Evolutionary conservation across 2,888 invertebrate species (phyloP).

Genomic region (Zonitis immaculata): DNA sequence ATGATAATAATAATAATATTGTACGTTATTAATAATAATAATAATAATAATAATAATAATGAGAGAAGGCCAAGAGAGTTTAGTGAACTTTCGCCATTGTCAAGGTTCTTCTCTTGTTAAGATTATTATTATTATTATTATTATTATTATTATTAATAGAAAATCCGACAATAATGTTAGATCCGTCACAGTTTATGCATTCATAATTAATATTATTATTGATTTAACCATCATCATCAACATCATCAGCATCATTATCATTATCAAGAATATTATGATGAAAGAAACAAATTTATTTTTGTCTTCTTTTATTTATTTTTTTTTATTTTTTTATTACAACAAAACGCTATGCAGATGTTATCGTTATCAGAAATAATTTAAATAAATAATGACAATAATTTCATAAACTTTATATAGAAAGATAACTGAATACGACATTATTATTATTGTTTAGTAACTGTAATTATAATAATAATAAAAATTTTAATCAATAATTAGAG

Average conservation of each 20-base stretch:
- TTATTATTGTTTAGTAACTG: too few relatives aligned
- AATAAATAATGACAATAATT: too few relatives aligned
- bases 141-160: background rate
- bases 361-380: too few relatives aligned
- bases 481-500: too few relatives aligned
- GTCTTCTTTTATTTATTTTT: too few relatives aligned
- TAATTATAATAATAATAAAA: too few relatives aligned
- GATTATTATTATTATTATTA: conserved; percentile 10
- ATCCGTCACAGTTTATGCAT: conserved; percentile 12
- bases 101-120: conserved; percentile 14
- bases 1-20: background rate
- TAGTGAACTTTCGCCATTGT: conserved; percentile 23
- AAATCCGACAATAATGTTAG: background rate
- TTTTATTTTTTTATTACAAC: too few relatives aligned
- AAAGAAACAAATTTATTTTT: background rate
- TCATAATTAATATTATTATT: conserved; percentile 12
- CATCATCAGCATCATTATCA: background rate
- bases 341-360: too few relatives aligned
- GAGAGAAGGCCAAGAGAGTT: conserved; percentile 26
- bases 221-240: conserved; percentile 4
- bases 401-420: too few relatives aligned
- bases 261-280: too few relatives aligned
- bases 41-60: background rate
- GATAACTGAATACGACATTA: too few relatives aligned
- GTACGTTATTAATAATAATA: background rate